Evolutionary conservation across 2,888 invertebrate genomes (phyloP).

Genomic region (Autographa gamma): DNA sequence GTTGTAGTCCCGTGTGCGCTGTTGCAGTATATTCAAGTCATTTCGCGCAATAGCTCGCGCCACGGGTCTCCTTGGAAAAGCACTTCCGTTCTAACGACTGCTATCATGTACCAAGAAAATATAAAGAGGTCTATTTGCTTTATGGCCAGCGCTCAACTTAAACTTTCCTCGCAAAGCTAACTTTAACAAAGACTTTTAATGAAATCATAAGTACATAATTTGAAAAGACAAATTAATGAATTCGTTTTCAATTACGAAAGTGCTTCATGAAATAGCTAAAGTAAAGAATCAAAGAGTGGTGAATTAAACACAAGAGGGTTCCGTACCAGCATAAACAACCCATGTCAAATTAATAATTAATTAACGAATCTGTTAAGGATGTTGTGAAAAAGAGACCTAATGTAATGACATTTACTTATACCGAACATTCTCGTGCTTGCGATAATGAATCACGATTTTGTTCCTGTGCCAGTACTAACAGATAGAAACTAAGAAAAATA

Average conservation of each 20-base stretch:
- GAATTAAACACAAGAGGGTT: constrained; percentile 1
- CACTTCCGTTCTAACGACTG: constrained; percentile 67
- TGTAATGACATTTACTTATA: background rate
- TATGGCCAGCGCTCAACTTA: constrained; percentile 56
- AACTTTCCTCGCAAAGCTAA: constrained; percentile 49
- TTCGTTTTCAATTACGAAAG: constrained; percentile 14
- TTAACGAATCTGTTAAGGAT: background rate
- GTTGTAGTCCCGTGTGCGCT: constrained; percentile 65
- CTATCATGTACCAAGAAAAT: constrained; percentile 65
- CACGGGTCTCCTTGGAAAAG: constrained; percentile 67
- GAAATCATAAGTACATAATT: constrained; percentile 23
- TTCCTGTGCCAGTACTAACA: background rate
- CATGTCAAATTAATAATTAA: constrained; percentile 1
- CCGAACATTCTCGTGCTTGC: background rate
- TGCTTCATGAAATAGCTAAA: constrained; percentile 2
- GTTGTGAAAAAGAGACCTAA: background rate
- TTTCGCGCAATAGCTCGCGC: constrained; percentile 70
- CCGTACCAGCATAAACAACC: background rate
- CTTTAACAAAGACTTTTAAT: constrained; percentile 16
- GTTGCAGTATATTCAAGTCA: constrained; percentile 69
- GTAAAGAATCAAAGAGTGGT: constrained; percentile 1
- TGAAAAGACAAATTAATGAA: constrained; percentile 18
- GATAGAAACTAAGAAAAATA: constrained; percentile 22
- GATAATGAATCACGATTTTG: background rate
- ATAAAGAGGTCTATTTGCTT: constrained; percentile 65